Evolutionary conservation across 1,140 invertebrate genomes (phyloP).

Genomic region (Euura saliciscinereae): DNA sequence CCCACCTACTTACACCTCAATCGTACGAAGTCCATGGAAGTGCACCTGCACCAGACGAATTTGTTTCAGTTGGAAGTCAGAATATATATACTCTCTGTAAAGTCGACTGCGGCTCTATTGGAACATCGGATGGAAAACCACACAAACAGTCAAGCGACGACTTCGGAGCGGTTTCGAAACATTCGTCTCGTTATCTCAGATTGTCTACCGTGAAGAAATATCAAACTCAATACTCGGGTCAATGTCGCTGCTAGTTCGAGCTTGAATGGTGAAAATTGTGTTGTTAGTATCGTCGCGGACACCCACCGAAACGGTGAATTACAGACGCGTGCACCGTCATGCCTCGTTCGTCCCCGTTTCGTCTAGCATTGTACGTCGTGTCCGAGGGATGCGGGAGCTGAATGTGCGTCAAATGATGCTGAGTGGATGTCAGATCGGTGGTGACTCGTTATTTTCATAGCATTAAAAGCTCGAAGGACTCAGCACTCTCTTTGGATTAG

Average conservation of each 20-base stretch:
- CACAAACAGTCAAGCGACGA: too few species aligned
- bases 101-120: too few species aligned
- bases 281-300: slow-evolving; percentile 32
- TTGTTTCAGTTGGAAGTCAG: too few species aligned
- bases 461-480: background rate
- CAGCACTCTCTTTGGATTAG: too few species aligned
- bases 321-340: slow-evolving; percentile 36
- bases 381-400: slow-evolving; percentile 32
- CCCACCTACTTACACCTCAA: too few species aligned
- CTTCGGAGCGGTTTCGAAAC: too few species aligned
- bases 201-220: too few species aligned
- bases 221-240: background rate
- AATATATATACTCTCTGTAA: too few species aligned
- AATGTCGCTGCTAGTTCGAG: background rate
- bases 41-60: too few species aligned
- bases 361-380: slow-evolving; percentile 31
- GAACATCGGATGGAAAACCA: too few species aligned
- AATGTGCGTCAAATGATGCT: slow-evolving; percentile 50
- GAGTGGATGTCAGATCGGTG: slow-evolving; percentile 18
- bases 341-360: slow-evolving; percentile 7
- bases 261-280: background rate
- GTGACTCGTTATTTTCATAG: background rate
- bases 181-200: too few species aligned
- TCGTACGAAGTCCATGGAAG: too few species aligned
- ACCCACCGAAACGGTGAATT: slow-evolving; percentile 53